phyloP scores from a whole-genome alignment of 2,113 vertebrate genomes.

The Tetrao urogallus region DNA sequence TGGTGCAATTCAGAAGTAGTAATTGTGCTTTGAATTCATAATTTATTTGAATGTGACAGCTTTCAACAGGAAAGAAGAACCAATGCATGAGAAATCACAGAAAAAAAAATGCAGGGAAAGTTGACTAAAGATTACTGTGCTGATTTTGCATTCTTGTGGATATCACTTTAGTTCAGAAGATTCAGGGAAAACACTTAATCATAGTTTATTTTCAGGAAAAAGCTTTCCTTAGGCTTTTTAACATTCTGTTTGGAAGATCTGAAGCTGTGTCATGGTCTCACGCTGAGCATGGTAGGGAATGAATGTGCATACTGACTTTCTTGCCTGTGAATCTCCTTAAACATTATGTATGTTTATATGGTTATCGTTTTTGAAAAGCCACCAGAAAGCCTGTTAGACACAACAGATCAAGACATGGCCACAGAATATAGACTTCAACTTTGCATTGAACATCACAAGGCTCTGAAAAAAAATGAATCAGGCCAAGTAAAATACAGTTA shows the following conservation, averaged over 20 bases:
- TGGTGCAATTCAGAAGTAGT: not conserved
- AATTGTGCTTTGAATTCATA: not conserved
- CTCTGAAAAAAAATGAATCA: conserved; percentile 1
- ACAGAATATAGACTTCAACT: conserved; percentile 6
- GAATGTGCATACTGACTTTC: not conserved
- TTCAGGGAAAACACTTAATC: not conserved
- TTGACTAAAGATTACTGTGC: not conserved
- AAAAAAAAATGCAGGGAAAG: not conserved
- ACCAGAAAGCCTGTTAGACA: conserved; percentile 27
- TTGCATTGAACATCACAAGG: conserved; percentile 34
- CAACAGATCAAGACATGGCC: conserved; percentile 31
- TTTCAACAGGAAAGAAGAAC: not conserved
- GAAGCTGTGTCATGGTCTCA: conserved; percentile 6
- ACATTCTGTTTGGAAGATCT: conserved; percentile 3
- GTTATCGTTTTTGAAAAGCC: conserved; percentile 34
- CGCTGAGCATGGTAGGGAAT: not conserved
- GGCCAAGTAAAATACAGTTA: conserved; percentile 11
- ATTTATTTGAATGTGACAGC: not conserved
- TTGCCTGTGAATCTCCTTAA: conserved; percentile 33
- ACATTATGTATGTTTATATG: not conserved
- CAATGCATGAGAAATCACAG: not conserved
- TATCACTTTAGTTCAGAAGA: not conserved
- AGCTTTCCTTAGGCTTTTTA: not conserved
- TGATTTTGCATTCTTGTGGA: not conserved
- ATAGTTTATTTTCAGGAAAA: not conserved